A percentile compares a stretch with the other conserved stretches of the same genome.
These are phyloP conservation scores for Myrmecophaga tridactyla DNA, from an alignment of 2,113 vertebrate genomes.

Conservation along the genomic window DNA sequence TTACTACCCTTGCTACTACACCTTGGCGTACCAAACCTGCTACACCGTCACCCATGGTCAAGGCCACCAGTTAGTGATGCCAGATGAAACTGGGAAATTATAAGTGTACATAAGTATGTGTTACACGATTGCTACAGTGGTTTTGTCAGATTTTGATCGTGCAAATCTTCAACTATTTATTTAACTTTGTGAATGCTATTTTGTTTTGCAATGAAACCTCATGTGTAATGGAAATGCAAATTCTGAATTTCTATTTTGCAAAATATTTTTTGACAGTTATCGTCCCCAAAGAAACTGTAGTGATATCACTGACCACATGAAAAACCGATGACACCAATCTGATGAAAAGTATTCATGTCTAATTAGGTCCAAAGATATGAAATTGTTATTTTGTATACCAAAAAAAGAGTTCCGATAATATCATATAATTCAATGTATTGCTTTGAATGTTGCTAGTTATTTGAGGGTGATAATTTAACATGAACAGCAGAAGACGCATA, in stretches of 20 bases:
- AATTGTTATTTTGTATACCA: not conserved
- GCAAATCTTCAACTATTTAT: constrained; percentile 51
- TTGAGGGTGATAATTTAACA: no score
- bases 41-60: not conserved
- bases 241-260: constrained; percentile 18
- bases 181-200: constrained; percentile 40
- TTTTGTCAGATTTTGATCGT: not conserved
- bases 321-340: not conserved
- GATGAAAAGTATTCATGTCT: not conserved
- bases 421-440: no score
- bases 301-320: not conserved
- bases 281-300: not conserved
- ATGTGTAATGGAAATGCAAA: not conserved
- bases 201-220: constrained; percentile 34
- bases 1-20: not conserved
- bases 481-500: no score
- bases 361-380: not conserved
- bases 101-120: not conserved
- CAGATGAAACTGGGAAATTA: not conserved
- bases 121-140: not conserved
- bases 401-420: no score
- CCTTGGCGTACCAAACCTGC: not conserved
- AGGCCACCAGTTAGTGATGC: not conserved
- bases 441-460: no score
- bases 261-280: not conserved